These are phyloP conservation scores for Poliocrania exsul DNA, from an alignment of 2,797 vertebrate genomes.

Conservation along the genomic window DNA sequence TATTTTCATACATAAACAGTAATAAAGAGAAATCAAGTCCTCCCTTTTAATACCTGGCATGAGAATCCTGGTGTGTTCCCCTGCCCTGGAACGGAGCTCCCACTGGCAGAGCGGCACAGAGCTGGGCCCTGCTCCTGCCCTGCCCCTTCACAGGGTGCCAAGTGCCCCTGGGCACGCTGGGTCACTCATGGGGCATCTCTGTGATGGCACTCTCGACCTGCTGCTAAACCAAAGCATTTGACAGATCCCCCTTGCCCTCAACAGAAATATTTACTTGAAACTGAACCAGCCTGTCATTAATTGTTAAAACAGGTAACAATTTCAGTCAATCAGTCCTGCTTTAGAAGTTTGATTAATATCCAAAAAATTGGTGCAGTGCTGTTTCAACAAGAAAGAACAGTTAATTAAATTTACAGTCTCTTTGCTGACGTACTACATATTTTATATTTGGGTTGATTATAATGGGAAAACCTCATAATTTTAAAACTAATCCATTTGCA, in stretches of 20 bases:
- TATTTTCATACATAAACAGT: neutral
- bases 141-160: neutral
- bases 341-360: neutral
- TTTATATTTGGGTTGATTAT: neutral
- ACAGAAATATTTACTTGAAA: neutral
- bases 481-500: neutral
- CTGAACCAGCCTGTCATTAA: neutral
- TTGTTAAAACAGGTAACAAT: neutral
- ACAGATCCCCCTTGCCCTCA: neutral
- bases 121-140: neutral
- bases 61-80: neutral
- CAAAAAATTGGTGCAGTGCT: neutral
- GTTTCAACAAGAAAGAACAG: slow-evolving; percentile 1
- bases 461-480: neutral
- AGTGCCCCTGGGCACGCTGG: neutral
- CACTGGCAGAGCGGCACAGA: neutral
- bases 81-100: neutral
- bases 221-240: neutral
- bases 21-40: neutral
- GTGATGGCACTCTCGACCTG: neutral
- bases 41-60: neutral
- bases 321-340: neutral
- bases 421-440: neutral
- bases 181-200: neutral
- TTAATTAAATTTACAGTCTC: neutral